Conservation (phyloP, 2,113 vertebrate genomes). For the Leptocoma aspasia region DNA sequence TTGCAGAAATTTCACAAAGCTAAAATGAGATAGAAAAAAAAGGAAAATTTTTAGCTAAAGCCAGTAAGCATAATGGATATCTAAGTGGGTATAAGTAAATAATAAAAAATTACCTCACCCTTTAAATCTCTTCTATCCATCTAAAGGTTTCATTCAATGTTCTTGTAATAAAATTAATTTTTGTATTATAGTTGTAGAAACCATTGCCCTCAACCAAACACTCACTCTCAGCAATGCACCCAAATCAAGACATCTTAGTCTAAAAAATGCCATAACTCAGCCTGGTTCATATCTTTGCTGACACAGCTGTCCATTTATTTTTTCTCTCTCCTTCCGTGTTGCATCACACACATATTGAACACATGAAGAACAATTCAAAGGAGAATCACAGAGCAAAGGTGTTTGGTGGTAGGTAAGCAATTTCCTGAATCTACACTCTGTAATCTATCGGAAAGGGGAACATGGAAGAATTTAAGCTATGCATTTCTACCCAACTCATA, state of each 20-base stretch:
- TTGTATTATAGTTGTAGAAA: not conserved
- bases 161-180: not conserved
- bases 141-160: not conserved
- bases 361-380: not conserved
- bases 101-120: not conserved
- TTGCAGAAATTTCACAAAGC: not conserved
- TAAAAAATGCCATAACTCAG: not conserved
- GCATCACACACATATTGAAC: not conserved
- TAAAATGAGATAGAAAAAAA: not conserved
- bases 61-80: not conserved
- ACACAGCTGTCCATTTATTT: not conserved
- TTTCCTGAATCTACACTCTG: not conserved
- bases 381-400: not conserved
- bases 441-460: not conserved
- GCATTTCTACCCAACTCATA: not conserved
- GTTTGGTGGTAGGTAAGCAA: not conserved
- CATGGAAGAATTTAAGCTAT: not conserved
- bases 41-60: not conserved
- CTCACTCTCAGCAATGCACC: not conserved
- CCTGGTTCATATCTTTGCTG: not conserved
- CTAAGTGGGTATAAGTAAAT: not conserved
- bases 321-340: not conserved
- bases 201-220: not conserved
- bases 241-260: not conserved
- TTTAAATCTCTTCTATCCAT: not conserved